Conservation (phyloP, 2,113 vertebrate species). For the Phaethon lepturus region DNA sequence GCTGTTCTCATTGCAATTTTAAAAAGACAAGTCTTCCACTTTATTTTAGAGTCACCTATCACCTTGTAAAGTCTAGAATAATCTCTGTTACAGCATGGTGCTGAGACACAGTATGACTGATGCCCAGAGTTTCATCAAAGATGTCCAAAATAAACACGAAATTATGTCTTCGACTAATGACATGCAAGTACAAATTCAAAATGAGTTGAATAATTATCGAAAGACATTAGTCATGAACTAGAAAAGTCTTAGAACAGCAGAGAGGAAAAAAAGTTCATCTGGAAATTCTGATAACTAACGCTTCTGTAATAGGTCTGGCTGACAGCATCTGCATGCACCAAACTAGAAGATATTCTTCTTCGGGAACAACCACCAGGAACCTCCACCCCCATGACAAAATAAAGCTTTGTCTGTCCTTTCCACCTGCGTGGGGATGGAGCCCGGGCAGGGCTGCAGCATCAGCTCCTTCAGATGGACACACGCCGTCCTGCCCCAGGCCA, state of each 20-base stretch:
- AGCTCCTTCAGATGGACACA: not conserved
- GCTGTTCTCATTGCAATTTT: not conserved
- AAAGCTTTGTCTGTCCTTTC: not conserved
- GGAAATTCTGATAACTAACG: not conserved
- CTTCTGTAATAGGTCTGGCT: not conserved
- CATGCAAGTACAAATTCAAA: not conserved
- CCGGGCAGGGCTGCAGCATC: fast-evolving
- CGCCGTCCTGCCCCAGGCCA: fast-evolving
- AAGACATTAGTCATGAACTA: not conserved
- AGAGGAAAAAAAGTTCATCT: not conserved
- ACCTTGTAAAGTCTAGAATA: not conserved
- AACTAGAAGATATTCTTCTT: not conserved
- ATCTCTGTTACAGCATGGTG: not conserved
- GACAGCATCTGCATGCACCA: not conserved
- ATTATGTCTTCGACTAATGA: not conserved
- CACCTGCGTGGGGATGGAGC: fast-evolving
- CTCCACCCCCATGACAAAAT: fast-evolving
- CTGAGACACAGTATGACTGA: not conserved
- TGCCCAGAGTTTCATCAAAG: not conserved
- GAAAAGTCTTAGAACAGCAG: not conserved
- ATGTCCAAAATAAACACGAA: slow-evolving; percentile 35
- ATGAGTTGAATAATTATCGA: not conserved
- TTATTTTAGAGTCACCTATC: not conserved
- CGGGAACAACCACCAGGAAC: not conserved
- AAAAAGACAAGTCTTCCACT: not conserved